phyloP scores from a whole-genome alignment of 2,797 vertebrate species.

The Hyperoplus lanceolatus region DNA sequence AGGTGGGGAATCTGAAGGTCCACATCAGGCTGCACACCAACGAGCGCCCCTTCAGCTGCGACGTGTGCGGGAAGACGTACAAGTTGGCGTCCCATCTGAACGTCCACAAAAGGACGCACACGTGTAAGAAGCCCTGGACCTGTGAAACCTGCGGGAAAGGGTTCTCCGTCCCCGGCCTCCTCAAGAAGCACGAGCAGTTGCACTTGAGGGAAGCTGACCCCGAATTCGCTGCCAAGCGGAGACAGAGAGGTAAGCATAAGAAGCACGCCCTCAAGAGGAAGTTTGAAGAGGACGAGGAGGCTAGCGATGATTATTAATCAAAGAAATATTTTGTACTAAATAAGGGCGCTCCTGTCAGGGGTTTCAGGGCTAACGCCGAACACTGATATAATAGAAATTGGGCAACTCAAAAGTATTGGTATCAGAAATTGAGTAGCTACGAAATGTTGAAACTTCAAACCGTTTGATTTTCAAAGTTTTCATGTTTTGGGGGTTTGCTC shows the following conservation, averaged over 20 bases:
- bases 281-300: constrained; percentile 79
- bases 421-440: not conserved
- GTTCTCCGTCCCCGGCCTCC: constrained; percentile 76
- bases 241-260: constrained; percentile 77
- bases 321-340: constrained; percentile 2
- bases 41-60: constrained; percentile 81
- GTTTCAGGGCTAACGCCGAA: not conserved
- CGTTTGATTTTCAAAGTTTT: not conserved
- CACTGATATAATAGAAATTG: not conserved
- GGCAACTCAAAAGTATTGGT: not conserved
- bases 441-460: not conserved
- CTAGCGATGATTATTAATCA: constrained; percentile 76
- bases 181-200: constrained; percentile 80
- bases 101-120: constrained; percentile 82
- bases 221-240: constrained; percentile 70
- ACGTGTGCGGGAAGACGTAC: constrained; percentile 83
- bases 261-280: constrained; percentile 78
- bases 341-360: not conserved
- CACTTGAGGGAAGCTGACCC: constrained; percentile 72
- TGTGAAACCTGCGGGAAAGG: constrained; percentile 81
- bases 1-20: constrained; percentile 80
- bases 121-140: constrained; percentile 80
- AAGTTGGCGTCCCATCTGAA: constrained; percentile 81
- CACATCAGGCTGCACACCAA: constrained; percentile 83
- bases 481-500: not conserved